Conservation (phyloP, 2,113 vertebrate genomes). For the Mesoclemmys tuberculata region DNA sequence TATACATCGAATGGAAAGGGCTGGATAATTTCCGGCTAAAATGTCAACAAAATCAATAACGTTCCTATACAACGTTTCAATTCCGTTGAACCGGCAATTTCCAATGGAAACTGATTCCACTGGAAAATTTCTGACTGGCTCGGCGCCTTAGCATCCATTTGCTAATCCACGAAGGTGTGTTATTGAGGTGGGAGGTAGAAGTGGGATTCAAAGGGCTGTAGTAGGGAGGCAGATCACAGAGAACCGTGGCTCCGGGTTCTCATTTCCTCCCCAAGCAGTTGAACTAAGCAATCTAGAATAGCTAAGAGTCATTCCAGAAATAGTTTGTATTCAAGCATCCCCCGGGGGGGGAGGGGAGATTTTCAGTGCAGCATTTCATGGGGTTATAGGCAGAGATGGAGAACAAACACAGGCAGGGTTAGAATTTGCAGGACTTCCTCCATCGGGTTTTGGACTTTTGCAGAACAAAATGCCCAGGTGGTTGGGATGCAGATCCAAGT, state of each 20-base stretch:
- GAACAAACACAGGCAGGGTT: background rate
- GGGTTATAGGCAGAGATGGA: background rate
- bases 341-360: background rate
- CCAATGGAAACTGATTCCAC: background rate
- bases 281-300: background rate
- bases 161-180: background rate
- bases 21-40: background rate
- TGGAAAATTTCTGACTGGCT: background rate
- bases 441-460: background rate
- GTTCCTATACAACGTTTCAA: background rate
- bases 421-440: background rate
- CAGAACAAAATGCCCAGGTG: background rate
- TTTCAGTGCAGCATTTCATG: background rate
- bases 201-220: background rate
- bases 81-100: background rate
- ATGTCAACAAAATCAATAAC: background rate
- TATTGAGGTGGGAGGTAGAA: background rate
- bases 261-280: background rate
- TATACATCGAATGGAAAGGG: background rate
- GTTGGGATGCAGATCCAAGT: background rate
- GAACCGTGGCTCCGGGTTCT: background rate
- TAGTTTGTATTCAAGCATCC: background rate
- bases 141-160: background rate
- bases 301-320: background rate
- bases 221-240: background rate